Percentiles rank a stretch among this genome's conserved stretches.
These are phyloP conservation scores for Cactoblastis cactorum DNA, from an alignment of 2,888 invertebrate genomes.

Conservation along the genomic window DNA sequence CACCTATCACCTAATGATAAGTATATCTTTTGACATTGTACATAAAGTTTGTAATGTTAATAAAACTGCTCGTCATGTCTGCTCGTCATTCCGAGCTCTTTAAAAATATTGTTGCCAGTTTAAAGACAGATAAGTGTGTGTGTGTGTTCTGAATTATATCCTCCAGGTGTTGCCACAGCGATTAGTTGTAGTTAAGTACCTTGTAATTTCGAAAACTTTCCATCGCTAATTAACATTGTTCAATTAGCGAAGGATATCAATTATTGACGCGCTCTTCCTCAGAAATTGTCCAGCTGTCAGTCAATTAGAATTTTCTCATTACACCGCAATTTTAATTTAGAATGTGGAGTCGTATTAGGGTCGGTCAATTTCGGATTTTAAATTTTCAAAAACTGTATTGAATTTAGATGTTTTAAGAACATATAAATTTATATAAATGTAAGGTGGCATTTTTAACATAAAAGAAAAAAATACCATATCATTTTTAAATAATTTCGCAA, in stretches of 20 bases:
- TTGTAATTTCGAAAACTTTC: background rate
- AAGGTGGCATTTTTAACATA: background rate
- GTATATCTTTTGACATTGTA: too few species aligned
- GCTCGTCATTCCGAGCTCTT: too few species aligned
- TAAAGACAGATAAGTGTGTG: too few species aligned
- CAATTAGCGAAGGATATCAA: slow-evolving; percentile 3
- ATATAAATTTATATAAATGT: background rate
- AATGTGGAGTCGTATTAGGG: background rate
- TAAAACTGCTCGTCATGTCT: too few species aligned
- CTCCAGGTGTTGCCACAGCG: background rate
- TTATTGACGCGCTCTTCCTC: slow-evolving; percentile 6
- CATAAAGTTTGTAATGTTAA: too few species aligned
- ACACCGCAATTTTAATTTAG: slow-evolving; percentile 6
- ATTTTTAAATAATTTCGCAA: background rate
- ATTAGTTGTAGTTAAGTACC: background rate
- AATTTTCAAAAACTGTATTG: background rate
- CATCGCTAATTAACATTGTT: slow-evolving; percentile 8
- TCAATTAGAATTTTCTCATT: slow-evolving; percentile 1
- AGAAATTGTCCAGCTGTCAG: slow-evolving; percentile 8
- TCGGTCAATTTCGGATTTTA: background rate
- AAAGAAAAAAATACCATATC: too few species aligned
- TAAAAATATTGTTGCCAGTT: too few species aligned
- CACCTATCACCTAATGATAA: too few species aligned
- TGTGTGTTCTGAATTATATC: slow-evolving; percentile 3
- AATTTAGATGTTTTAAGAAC: background rate